phyloP scores from a whole-genome alignment of 2,797 vertebrate genomes.

The Malurus leucopterus region DNA sequence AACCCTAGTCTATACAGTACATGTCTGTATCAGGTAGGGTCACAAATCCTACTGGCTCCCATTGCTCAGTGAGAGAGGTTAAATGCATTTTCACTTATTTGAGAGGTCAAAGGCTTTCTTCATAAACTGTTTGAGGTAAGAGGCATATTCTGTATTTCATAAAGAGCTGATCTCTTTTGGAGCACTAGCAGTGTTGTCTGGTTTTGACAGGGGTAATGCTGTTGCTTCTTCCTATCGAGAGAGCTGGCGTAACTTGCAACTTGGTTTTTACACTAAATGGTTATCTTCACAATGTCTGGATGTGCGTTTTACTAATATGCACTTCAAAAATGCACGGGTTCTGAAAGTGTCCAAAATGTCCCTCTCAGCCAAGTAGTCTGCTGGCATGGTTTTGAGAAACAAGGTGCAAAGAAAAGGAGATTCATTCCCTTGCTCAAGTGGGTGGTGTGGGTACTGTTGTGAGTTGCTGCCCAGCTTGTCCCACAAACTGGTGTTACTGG shows the following conservation, averaged over 20 bases:
- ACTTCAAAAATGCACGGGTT: neutral
- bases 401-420: neutral
- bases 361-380: neutral
- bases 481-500: neutral
- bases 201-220: neutral
- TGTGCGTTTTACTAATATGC: neutral
- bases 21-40: fast-evolving
- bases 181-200: neutral
- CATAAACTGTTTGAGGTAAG: neutral
- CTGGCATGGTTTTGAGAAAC: neutral
- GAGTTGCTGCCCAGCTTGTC: neutral
- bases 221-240: neutral
- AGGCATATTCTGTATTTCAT: neutral
- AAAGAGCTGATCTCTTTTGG: neutral
- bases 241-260: neutral
- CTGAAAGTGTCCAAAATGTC: neutral
- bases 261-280: neutral
- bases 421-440: neutral
- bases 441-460: neutral
- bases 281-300: neutral
- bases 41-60: neutral
- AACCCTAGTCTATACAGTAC: neutral
- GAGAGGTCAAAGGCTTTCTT: neutral
- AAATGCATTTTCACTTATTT: neutral
- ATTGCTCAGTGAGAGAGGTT: neutral